These are phyloP conservation scores for Cottoperca gobio DNA, from an alignment of 2,797 vertebrate species.

Conservation along the genomic window DNA sequence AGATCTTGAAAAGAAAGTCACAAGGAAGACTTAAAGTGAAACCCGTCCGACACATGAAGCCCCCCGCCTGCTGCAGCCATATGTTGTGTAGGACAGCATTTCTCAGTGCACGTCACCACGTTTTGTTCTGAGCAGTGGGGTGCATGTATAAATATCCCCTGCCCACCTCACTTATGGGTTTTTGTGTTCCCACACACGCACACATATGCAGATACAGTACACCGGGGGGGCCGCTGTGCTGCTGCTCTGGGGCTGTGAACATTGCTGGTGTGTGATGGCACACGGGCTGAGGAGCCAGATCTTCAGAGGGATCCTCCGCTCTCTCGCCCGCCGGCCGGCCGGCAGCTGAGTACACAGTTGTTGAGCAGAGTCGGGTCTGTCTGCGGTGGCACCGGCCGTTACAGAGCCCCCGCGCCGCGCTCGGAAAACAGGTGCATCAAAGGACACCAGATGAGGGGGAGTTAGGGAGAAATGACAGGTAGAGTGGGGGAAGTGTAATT, in stretches of 20 bases:
- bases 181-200: slow-evolving; percentile 34
- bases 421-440: slow-evolving; percentile 60
- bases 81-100: slow-evolving; percentile 49
- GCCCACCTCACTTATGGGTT: slow-evolving; percentile 59
- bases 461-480: slow-evolving; percentile 32
- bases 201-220: slow-evolving; percentile 9
- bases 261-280: slow-evolving; percentile 30
- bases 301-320: slow-evolving; percentile 40
- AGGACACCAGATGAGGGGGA: slow-evolving; percentile 8
- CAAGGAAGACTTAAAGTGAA: slow-evolving; percentile 19
- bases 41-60: too few species aligned
- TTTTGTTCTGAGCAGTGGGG: slow-evolving; percentile 60
- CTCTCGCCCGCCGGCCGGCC: slow-evolving; percentile 15
- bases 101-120: slow-evolving; percentile 17
- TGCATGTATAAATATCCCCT: slow-evolving; percentile 65
- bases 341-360: slow-evolving; percentile 62
- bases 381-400: not conserved
- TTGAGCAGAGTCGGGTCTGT: slow-evolving; percentile 14
- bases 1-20: not conserved
- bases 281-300: slow-evolving; percentile 6
- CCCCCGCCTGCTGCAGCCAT: slow-evolving; percentile 39
- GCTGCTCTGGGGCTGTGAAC: slow-evolving; percentile 4
- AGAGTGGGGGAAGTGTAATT: slow-evolving; percentile 9
- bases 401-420: not conserved
- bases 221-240: not conserved